Percentiles rank a stretch among this genome's conserved stretches.
phyloP scores from a whole-genome alignment of 1,140 invertebrate genomes.

The Brachionus calyciflorus region DNA sequence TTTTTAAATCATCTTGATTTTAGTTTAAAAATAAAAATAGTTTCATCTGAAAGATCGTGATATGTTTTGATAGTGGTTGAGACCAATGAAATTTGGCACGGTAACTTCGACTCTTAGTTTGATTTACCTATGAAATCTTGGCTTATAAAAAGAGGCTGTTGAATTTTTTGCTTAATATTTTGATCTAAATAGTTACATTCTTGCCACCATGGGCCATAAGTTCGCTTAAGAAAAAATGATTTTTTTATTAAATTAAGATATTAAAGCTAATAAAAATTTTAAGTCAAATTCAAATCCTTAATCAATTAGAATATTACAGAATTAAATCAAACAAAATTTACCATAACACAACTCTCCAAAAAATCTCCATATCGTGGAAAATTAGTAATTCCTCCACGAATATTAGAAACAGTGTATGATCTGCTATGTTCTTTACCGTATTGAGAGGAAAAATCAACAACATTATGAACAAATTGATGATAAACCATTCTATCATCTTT shows the following conservation, averaged over 20 bases:
- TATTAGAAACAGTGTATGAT: constrained; percentile 80
- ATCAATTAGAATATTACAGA: background rate
- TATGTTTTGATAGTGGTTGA: too few relatives aligned
- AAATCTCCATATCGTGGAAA: constrained; percentile 84
- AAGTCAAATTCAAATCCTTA: background rate
- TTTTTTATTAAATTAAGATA: background rate
- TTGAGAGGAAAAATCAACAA: constrained; percentile 80
- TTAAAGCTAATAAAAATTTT: background rate
- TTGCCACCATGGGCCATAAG: constrained; percentile 82
- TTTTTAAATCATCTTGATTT: too few relatives aligned
- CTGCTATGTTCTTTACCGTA: constrained; percentile 81
- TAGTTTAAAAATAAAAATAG: too few relatives aligned
- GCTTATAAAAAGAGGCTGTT: constrained; percentile 71
- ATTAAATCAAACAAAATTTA: constrained; percentile 59
- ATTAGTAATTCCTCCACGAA: constrained; percentile 75
- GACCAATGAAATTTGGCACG: too few relatives aligned
- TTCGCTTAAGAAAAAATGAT: constrained; percentile 66
- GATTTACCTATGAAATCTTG: constrained; percentile 80
- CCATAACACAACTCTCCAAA: constrained; percentile 81
- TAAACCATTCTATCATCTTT: constrained; percentile 54
- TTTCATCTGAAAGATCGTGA: too few relatives aligned
- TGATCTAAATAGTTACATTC: constrained; percentile 71
- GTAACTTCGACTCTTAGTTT: too few relatives aligned
- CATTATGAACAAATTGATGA: constrained; percentile 70
- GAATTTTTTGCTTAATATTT: constrained; percentile 64